These are phyloP conservation scores for Syrrhaptes paradoxus DNA, from an alignment of 2,113 vertebrate species.

Conservation along the genomic window DNA sequence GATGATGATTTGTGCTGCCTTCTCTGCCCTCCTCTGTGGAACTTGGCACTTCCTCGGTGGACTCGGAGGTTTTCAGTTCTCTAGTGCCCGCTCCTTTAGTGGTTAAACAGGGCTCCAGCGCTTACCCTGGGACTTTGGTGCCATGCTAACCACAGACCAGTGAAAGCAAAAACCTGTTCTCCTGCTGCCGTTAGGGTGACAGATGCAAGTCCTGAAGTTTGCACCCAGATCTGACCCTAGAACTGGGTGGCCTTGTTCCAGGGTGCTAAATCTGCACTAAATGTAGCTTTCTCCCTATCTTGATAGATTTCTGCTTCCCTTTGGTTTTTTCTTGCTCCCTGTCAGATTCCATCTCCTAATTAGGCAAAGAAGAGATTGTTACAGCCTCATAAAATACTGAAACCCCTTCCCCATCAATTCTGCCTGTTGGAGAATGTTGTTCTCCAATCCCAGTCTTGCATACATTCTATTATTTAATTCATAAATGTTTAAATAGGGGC, in stretches of 20 bases:
- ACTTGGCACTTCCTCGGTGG: fast-evolving
- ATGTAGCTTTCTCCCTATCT: not conserved
- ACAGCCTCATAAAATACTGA: not conserved
- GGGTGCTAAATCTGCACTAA: not conserved
- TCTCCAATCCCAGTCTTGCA: not conserved
- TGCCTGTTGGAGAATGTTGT: not conserved
- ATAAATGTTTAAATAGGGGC: not conserved
- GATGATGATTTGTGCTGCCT: fast-evolving
- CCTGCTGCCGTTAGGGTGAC: not conserved
- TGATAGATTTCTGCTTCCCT: not conserved
- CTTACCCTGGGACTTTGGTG: not conserved
- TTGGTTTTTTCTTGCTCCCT: not conserved
- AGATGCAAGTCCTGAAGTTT: not conserved
- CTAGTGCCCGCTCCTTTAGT: not conserved
- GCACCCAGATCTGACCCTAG: not conserved
- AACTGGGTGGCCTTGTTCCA: not conserved
- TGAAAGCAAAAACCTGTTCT: not conserved
- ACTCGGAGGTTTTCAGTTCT: not conserved
- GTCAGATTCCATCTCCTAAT: not conserved
- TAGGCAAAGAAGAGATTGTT: not conserved
- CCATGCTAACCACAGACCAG: not conserved
- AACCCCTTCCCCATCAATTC: not conserved
- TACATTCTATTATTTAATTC: slow-evolving; percentile 22
- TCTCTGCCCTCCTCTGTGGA: too few relatives aligned
- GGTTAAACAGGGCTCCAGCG: too few relatives aligned